phyloP scores from a whole-genome alignment of 2,888 invertebrate genomes.

The Dryocosmus kuriphilus region DNA sequence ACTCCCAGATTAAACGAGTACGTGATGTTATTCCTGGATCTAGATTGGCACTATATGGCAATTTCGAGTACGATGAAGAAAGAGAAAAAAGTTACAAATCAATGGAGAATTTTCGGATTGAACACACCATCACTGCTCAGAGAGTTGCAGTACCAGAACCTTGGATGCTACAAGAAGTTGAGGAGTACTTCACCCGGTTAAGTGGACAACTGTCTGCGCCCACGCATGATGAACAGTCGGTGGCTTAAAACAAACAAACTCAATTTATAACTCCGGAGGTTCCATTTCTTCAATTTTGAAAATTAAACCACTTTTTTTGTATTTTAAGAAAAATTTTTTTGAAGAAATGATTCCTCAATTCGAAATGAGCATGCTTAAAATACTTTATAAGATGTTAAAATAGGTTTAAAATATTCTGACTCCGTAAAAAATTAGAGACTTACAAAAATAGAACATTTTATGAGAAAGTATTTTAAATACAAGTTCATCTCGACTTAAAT shows the following conservation, averaged over 20 bases:
- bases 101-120: not conserved
- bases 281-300: constrained; percentile 16
- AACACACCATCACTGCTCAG: not conserved
- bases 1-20: constrained; percentile 78
- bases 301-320: not conserved
- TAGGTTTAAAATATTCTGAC: not conserved
- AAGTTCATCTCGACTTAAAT: constrained; percentile 9
- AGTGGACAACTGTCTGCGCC: constrained; percentile 45
- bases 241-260: constrained; percentile 24
- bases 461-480: constrained; percentile 6
- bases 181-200: constrained; percentile 69
- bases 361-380: constrained; percentile 4
- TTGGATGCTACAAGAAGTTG: constrained; percentile 73
- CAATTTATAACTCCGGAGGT: constrained; percentile 10
- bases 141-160: constrained; percentile 60
- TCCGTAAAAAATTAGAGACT: not conserved
- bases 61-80: constrained; percentile 81
- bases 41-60: constrained; percentile 81
- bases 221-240: constrained; percentile 61
- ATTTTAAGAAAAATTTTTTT: not conserved
- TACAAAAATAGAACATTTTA: not conserved
- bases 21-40: constrained; percentile 84
- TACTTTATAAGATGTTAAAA: not conserved
- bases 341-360: constrained; percentile 8
- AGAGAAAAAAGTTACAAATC: constrained; percentile 78